Base-by-base conservation (phyloP, 2,113 vertebrate genomes). In the Falcunculus frontatus region DNA sequence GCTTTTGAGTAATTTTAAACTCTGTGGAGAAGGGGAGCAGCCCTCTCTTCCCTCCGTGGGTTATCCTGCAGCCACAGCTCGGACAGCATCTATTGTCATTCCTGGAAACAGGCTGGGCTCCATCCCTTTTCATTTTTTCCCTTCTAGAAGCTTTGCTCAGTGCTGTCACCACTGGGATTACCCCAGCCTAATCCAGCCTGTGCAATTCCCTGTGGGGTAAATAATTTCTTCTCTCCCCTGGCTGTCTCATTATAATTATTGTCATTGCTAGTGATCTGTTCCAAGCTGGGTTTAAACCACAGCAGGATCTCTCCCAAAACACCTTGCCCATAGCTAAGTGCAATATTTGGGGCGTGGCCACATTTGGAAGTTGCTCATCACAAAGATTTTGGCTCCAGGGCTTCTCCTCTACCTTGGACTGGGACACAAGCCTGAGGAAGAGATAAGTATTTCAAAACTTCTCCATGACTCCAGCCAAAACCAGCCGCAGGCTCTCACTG, bases 341-440 rank as follows among this genome's bases (percentile, higher is more conserved):
- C 62, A 53, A 2, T 44, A 19, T 59, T 90, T 82, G 49, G 91
- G 89, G 87, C 4, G 77, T 23, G 87, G 87, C 82, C 3, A 0
- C 59, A 0, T 68, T 77, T 90, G 81, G 53, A 82, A 87, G 46
- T 55, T 74, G 78, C 75, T 95, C 87, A 73, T 94, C 88, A 62
- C 33, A 68, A 65, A 81, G 30, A 1, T 44, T 95, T 94, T 95
- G 94, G 76, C 96, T 92, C 29, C 33, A 81, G 83, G 92, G 91
- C 75, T 92, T 84, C 57, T 84, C 20, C 59, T 92, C 80, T 91
- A 53, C 90, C 87, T 94, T 82, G 75, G 46, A 6, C 30, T 92
- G 83, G 70, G 68, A 67, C 70, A 68, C 5, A 12, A 50, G 44
- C 4, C 4, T 57, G 14, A 46, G 67, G 64, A 32, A 50, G 46